Base-by-base conservation (phyloP, 1,140 invertebrate species). In the Zophobas atratus region DNA sequence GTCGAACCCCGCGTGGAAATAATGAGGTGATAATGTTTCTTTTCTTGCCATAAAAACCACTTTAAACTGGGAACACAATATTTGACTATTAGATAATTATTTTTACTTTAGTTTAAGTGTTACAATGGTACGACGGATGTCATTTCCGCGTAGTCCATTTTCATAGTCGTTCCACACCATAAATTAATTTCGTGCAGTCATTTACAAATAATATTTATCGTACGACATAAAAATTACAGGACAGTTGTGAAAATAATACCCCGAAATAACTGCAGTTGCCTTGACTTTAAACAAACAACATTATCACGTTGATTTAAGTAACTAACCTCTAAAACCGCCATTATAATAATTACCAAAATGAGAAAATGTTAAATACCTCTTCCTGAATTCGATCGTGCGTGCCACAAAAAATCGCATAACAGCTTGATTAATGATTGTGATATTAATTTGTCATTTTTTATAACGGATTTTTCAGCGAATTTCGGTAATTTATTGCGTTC, bases 401-500 rank as follows among this genome's bases (percentile, higher is more conserved):
- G 36, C 36, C 55, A 6, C 20, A 57, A 57, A 35, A 46, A 46
- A 46, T 8, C 3, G 3, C 6, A 46, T 8, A 46, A 46, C 43
- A 51, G 2, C 38, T 41, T 39, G 1, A 63, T 63, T 63, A 63
- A 63, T 56, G 3, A 46, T 51, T 51, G 20, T 51, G n/a, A 51
- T 20, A 51, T 51, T 51, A 51, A 51, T 51, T 51, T 51, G 49
- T 51, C 49, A 20, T 51, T 51, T 51, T 51, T 51, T 56, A 34
- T 39, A 63, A 63, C 57, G 36, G 33, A 41, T 8, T 67, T 67
- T 67, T 67, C n/a, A 32, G 39, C 39, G 39, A 43, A 67, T 67
- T 67, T 67, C 60, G 60, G 43, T 67, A 36, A 67, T 67, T 67
- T 67, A 67, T 67, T 67, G 60, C 60, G 60, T 67, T 67, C 60